phyloP scores from a whole-genome alignment of 1,140 invertebrate species.

The Lordiphosa mommai region DNA sequence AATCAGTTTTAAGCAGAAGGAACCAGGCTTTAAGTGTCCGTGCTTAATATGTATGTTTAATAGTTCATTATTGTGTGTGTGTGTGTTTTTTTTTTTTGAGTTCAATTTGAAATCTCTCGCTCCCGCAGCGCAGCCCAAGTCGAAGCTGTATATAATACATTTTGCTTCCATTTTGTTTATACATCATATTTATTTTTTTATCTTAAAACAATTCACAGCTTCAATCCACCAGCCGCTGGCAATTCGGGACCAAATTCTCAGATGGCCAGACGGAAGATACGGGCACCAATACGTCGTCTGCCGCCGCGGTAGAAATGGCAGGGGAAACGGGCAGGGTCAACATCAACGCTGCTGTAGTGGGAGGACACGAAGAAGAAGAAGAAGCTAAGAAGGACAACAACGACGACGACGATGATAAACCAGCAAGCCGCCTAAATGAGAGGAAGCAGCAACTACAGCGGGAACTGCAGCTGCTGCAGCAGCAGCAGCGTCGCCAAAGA shows the following conservation, averaged over 20 bases:
- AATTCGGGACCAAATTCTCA: conserved; percentile 45
- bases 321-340: conserved; percentile 16
- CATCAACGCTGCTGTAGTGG: neutral
- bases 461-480: conserved; percentile 4
- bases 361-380: neutral
- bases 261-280: conserved; percentile 47
- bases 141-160: too few species aligned
- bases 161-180: too few species aligned
- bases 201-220: conserved; percentile 30
- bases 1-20: too few species aligned
- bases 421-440: neutral
- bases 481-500: conserved; percentile 1
- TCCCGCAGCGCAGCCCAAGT: too few species aligned
- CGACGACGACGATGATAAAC: too few species aligned
- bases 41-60: too few species aligned
- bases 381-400: neutral
- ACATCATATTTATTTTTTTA: too few species aligned
- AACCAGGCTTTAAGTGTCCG: too few species aligned
- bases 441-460: conserved; percentile 13
- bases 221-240: conserved; percentile 50
- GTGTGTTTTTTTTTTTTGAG: too few species aligned
- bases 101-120: too few species aligned
- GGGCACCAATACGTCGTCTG: conserved; percentile 42
- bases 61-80: too few species aligned
- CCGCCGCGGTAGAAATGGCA: conserved; percentile 64